These are phyloP conservation scores for Climacteris rufus DNA, from an alignment of 2,113 vertebrate genomes.

Conservation along the genomic window DNA sequence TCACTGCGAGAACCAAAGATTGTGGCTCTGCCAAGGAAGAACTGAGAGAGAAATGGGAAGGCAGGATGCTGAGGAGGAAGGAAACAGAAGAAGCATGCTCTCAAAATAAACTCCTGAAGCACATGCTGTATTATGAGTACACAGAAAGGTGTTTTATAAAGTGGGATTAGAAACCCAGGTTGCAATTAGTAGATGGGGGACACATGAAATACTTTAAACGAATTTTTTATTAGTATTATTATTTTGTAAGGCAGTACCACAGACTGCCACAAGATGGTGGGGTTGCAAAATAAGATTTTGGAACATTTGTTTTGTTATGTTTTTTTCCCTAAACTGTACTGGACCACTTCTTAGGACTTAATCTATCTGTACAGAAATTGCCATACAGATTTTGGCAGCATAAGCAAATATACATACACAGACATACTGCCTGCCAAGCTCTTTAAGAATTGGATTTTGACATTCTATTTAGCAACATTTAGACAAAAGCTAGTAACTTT, in stretches of 20 bases:
- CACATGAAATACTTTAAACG: background rate
- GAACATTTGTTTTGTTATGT: background rate
- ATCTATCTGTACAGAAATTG: background rate
- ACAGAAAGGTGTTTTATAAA: background rate
- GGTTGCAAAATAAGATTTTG: background rate
- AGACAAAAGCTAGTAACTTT: background rate
- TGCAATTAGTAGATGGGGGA: fast-evolving
- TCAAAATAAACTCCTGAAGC: background rate
- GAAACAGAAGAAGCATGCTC: background rate
- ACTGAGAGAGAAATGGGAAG: background rate
- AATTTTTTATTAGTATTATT: background rate
- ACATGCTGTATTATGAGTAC: background rate
- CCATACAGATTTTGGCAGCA: background rate
- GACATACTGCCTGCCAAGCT: background rate
- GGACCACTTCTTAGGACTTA: background rate
- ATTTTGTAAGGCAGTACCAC: background rate
- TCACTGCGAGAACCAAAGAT: fast-evolving
- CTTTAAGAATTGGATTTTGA: background rate
- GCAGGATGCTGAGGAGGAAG: background rate
- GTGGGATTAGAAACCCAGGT: background rate
- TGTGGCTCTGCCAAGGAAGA: background rate
- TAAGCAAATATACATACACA: background rate
- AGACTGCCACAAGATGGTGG: conserved; percentile 34
- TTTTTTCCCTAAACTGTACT: background rate
- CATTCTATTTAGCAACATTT: background rate